Evolutionary conservation across 2,888 invertebrate species (phyloP).

Genomic region (Lamproptera curius): DNA sequence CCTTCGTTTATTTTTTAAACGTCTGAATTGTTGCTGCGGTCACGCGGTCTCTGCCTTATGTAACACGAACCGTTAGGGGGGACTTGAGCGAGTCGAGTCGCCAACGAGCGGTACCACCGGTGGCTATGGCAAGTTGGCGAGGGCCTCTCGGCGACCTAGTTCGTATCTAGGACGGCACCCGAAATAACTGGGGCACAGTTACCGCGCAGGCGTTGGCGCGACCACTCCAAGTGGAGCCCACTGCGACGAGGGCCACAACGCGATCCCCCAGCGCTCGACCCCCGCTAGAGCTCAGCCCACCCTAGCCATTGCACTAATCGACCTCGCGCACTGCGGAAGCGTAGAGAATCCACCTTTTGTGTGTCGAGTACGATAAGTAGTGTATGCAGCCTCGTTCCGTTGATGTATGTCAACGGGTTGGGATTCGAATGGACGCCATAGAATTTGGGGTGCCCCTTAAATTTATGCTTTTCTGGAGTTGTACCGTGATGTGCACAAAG

Average conservation of each 20-base stretch:
- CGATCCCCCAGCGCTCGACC: neutral
- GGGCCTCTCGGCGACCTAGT: constrained; percentile 60
- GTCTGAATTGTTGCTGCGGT: neutral
- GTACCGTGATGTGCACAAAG: too few species aligned
- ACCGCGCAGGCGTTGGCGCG: constrained; percentile 67
- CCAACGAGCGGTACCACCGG: constrained; percentile 36
- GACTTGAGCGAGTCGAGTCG: constrained; percentile 32
- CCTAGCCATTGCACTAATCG: constrained; percentile 48
- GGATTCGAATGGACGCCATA: too few species aligned
- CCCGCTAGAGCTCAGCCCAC: neutral
- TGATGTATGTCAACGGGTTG: neutral
- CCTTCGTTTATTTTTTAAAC: constrained; percentile 23
- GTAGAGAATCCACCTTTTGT: constrained; percentile 21
- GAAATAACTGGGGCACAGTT: constrained; percentile 74
- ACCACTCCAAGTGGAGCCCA: constrained; percentile 31
- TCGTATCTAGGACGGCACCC: constrained; percentile 69
- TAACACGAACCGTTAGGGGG: constrained; percentile 31
- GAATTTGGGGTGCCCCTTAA: too few species aligned
- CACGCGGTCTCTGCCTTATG: constrained; percentile 1
- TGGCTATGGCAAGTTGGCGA: constrained; percentile 29
- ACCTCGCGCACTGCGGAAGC: constrained; percentile 45
- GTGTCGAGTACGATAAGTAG: neutral
- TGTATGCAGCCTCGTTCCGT: neutral
- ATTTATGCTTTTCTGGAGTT: too few species aligned
- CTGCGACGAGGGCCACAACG: neutral